Base-by-base conservation (phyloP, 2,113 vertebrate species). In the Poicephalus gulielmi region DNA sequence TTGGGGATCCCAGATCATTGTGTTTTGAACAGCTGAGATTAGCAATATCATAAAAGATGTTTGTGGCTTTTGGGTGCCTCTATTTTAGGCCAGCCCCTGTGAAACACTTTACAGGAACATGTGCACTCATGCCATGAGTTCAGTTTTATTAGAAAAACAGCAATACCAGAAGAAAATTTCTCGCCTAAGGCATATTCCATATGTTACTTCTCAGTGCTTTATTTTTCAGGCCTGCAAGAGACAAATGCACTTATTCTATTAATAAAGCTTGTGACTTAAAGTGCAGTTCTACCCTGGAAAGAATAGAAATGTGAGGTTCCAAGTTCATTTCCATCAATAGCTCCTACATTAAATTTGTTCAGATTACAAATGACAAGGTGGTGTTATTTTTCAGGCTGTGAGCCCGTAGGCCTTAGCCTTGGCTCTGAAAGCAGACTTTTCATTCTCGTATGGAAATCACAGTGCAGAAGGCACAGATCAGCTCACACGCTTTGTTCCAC, bases 221-320 rank as follows among this genome's bases (percentile, higher is more conserved):
- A 93, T 93, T 96, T 88, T 94, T 94, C 85, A 97, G 92, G 79
- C 93, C 94, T 96, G 71, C 63, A n/a, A 96, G 93, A 96, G 64
- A 95, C 85, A 88, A 95, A 96, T 80, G 85, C 92, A 77, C 88
- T 96, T 93, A 93, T 83, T 91, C 94, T 85, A 83, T 95, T 96
- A 96, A 88, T 86, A 94, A 85, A 95, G 90, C 75, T 80, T 46
- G 19, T 10, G 87, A 92, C 92, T 94, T 83, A 70, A 96, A 96
- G 88, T 95, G 87, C 93, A 90, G 68, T 55, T 86, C 75, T 88
- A n/a, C 82, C 78, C 85, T 47, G 88, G 83, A 49, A 94, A 80
- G 90, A 89, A 82, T 53, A 94, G 75, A 87, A 95, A 93, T 81
- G 68, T 30, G 79, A 80, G 67, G 85, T 94, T 94, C 60, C 35